Percentiles rank a stretch among this genome's conserved stretches.
phyloP scores from a whole-genome alignment of 2,113 vertebrate genomes.

The Gallinago paraguaiae region DNA sequence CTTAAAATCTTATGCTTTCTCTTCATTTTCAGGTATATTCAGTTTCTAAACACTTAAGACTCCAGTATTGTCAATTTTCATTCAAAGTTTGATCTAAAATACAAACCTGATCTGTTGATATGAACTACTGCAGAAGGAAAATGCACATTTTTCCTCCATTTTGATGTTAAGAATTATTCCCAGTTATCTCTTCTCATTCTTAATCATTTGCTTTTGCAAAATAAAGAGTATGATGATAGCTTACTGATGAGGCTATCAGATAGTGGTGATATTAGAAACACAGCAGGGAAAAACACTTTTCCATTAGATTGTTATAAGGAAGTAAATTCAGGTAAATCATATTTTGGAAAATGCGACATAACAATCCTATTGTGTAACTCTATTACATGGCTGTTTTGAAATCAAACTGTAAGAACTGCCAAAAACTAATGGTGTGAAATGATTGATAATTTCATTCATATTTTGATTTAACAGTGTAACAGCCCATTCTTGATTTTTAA shows the following conservation, averaged over 20 bases:
- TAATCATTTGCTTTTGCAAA: neutral
- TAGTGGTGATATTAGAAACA: neutral
- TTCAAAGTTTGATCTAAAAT: neutral
- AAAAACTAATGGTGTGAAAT: neutral
- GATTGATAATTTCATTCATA: neutral
- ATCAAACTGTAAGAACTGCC: neutral
- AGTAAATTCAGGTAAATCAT: neutral
- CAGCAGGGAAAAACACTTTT: neutral
- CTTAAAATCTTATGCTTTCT: neutral
- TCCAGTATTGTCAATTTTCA: neutral
- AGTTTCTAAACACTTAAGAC: neutral
- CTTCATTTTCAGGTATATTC: neutral
- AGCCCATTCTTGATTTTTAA: neutral
- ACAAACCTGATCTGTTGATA: neutral
- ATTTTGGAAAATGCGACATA: neutral
- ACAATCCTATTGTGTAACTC: neutral
- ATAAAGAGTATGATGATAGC: neutral
- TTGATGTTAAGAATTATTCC: neutral
- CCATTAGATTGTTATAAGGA: neutral
- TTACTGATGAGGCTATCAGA: neutral
- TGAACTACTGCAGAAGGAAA: neutral
- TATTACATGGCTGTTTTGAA: neutral
- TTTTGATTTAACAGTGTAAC: neutral
- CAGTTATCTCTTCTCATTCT: neutral
- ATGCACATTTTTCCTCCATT: neutral